Evolutionary conservation across 1,140 invertebrate species (phyloP), one percentile per base, ranked within the genome.

Genomic region (Chymomyza costata): DNA sequence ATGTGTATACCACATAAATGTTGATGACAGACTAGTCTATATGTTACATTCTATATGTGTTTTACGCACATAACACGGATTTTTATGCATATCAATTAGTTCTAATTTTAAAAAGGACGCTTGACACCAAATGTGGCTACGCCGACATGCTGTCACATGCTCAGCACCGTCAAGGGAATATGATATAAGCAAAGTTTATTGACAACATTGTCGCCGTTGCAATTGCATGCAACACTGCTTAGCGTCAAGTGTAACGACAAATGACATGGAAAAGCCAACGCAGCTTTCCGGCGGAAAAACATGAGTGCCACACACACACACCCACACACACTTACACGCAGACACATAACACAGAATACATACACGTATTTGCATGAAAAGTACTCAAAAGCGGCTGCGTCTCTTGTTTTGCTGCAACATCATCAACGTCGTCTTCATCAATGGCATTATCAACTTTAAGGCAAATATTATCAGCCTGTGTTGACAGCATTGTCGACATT

Each of bases 71-170:
- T n/a, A n/a, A n/a, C n/a, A n/a, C n/a, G n/a, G n/a, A n/a, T n/a
- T n/a, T n/a, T n/a, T n/a, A n/a, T n/a, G n/a, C 73, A 78, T 78
- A 66, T 78, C 71, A 78, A 78, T 78, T 80, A 78, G 73, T 71
- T 64, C 39, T 43, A 63, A 64, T 66, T 59, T 59, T 30, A 47
- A 47, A 55, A 52, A 65, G 43, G 54, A 47, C 18, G 28, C 38
- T 56, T 50, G 58, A 56, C 58, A 61, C 31, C 32, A 50, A 61
- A 61, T 61, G 53, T 45, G n/a, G n/a, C n/a, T n/a, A n/a, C n/a
- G n/a, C n/a, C n/a, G n/a, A n/a, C n/a, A n/a, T n/a, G n/a, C n/a
- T n/a, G n/a, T n/a, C n/a, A n/a, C n/a, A n/a, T n/a, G n/a, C n/a
- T n/a, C 55, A 56, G 21, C 21, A 5, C 21, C n/a, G n/a, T n/a